phyloP scores from a whole-genome alignment of 1,140 invertebrate genomes.

The Aricia agestis region DNA sequence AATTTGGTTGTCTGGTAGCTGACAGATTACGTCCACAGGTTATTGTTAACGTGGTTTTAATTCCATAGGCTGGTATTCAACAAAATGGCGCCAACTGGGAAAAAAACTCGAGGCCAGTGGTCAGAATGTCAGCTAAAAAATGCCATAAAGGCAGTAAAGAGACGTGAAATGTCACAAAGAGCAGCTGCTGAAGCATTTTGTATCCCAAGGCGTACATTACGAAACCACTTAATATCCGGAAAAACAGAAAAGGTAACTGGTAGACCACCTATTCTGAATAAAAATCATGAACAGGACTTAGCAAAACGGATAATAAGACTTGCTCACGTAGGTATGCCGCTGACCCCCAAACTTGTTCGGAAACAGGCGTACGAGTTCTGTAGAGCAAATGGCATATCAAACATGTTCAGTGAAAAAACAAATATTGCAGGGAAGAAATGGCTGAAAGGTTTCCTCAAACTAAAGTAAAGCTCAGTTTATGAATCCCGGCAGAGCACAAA shows the following conservation, averaged over 20 bases:
- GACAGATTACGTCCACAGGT: too few species aligned
- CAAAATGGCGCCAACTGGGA: background rate
- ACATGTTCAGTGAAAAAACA: slow-evolving; percentile 35
- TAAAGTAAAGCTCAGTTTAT: slow-evolving; percentile 50
- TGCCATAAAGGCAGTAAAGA: slow-evolving; percentile 22
- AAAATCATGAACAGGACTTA: slow-evolving; percentile 31
- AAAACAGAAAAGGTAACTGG: slow-evolving; percentile 14
- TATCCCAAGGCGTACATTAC: slow-evolving; percentile 26
- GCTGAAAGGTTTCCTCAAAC: slow-evolving; percentile 35
- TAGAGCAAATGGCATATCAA: slow-evolving; percentile 31
- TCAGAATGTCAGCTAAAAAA: slow-evolving; percentile 22
- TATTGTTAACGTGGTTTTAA: background rate
- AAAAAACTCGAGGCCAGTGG: slow-evolving; percentile 23
- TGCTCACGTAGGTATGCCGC: slow-evolving; percentile 31
- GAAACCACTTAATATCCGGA: slow-evolving; percentile 24
- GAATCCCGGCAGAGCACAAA: slow-evolving; percentile 43
- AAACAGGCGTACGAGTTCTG: slow-evolving; percentile 33
- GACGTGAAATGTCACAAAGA: slow-evolving; percentile 22
- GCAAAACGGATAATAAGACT: slow-evolving; percentile 30
- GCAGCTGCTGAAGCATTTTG: slow-evolving; percentile 23
- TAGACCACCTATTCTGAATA: slow-evolving; percentile 21
- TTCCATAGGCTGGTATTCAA: background rate
- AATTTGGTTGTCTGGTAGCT: too few species aligned
- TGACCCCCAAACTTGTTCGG: slow-evolving; percentile 33
- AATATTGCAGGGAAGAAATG: slow-evolving; percentile 37